Percentiles rank a stretch among this genome's conserved stretches.
Evolutionary conservation across 2,113 vertebrate genomes (phyloP).

Genomic region (Rhinogobius similis): DNA sequence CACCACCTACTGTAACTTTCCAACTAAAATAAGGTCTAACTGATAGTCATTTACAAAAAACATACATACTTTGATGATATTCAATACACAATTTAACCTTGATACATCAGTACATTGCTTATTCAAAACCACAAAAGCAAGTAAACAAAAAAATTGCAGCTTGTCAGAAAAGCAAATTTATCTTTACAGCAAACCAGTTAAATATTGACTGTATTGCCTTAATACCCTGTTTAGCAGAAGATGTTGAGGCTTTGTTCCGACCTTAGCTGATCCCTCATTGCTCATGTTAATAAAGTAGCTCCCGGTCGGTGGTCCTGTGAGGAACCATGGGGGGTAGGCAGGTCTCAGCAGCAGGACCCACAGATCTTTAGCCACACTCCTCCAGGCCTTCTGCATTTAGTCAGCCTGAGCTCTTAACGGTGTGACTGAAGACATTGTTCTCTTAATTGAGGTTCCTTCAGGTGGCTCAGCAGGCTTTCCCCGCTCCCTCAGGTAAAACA

Average conservation of each 20-base stretch:
- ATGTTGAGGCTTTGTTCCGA: conserved; percentile 10
- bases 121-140: not conserved
- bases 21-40: not conserved
- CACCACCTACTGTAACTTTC: not conserved
- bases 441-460: conserved; percentile 75
- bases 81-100: not conserved
- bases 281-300: conserved; percentile 57
- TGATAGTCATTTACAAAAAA: not conserved
- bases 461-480: conserved; percentile 34
- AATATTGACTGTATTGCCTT: not conserved
- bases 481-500: conserved; percentile 63
- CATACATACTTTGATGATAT: not conserved
- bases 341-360: conserved; percentile 66
- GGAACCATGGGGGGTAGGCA: conserved; percentile 54
- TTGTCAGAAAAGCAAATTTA: conserved; percentile 4
- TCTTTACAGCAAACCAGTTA: not conserved
- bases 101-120: not conserved
- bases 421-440: conserved; percentile 83
- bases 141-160: conserved; percentile 20
- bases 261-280: conserved; percentile 34
- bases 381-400: conserved; percentile 75
- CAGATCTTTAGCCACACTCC: conserved; percentile 74
- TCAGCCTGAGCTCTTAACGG: conserved; percentile 78
- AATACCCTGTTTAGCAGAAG: conserved; percentile 18
- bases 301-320: conserved; percentile 72